Percentiles rank a stretch among this genome's conserved stretches.
Conservation (phyloP, 2,797 vertebrate species). For the Lepilemur septentrionalis region DNA sequence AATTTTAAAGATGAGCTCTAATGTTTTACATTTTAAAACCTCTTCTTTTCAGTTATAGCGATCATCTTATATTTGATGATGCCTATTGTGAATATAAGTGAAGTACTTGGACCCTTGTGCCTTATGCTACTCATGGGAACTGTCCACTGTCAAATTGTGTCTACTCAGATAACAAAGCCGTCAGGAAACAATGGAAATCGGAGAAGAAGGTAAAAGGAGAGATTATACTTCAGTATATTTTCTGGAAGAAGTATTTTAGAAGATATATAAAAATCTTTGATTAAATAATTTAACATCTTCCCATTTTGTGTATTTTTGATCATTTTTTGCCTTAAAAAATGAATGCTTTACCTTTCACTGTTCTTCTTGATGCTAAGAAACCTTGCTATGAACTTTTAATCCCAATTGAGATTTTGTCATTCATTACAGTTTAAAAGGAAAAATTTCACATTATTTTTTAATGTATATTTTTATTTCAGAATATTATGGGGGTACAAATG, state of each 20-base stretch:
- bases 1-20: background rate
- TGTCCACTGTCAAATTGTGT: slow-evolving; percentile 99
- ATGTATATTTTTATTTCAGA: no score
- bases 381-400: background rate
- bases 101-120: slow-evolving; percentile 94
- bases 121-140: slow-evolving; percentile 98
- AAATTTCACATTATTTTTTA: background rate
- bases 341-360: background rate
- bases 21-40: fast-evolving
- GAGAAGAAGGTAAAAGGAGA: slow-evolving; percentile 89
- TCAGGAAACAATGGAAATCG: slow-evolving; percentile 86
- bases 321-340: background rate
- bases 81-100: slow-evolving; percentile 91
- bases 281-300: background rate
- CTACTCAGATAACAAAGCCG: slow-evolving; percentile 91
- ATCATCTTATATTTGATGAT: slow-evolving; percentile 90
- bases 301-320: background rate
- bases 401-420: background rate
- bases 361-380: background rate
- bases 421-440: background rate
- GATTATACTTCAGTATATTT: background rate
- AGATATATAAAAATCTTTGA: background rate
- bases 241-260: background rate
- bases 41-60: slow-evolving; percentile 88
- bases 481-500: no score